Base-by-base conservation (phyloP, 2,113 vertebrate genomes). In the Tragelaphus strepsiceros region DNA sequence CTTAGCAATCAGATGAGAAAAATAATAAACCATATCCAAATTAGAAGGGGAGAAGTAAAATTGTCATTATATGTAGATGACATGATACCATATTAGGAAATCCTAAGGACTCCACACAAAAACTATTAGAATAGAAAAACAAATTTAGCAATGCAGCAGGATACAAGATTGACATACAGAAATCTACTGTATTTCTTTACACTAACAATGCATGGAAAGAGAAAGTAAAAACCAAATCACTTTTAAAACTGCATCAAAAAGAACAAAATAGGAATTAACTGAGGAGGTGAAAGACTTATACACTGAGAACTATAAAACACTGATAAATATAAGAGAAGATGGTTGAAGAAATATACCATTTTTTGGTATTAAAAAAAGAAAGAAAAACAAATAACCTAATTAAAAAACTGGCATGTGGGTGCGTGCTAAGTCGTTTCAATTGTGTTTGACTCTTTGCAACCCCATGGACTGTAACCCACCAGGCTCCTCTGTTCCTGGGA, bases 351-450 rank as follows among this genome's bases (percentile, higher is more conserved):
- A 80, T 19, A 26, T 43, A 22, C 10, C n/a, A 71, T 71, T 39
- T 71, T 39, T 39, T 11, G n/a, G n/a, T 71, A 71, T 22, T 11
- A 71, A 39, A 39, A 74, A 74, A 24, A 24, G 21, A 67, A 35
- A 67, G 71, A 39, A 43, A 77, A 43, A 77, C 10, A 77, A 26
- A 43, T 39, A 43, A 77, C 22, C 21, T 43, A 77, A 43, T 77
- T 14, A 77, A 77, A 71, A 77, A 77, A 43, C 22, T 77, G 71
- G 71, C 35, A 14, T 26, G 71, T 43, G 71, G 0, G 12, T 26
- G 71, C 0, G 0, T 77, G 35, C 71, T 26, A 77, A 43, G 35
- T 26, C 1, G 1, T 43, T 43, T 26, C 12, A 77, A 26, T 43
- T 26, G 35, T 43, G 71, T 77, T 26, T 43, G 35, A 77, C 12